Percentiles rank a stretch among this genome's conserved stretches.
Evolutionary conservation across 2,888 invertebrate genomes (phyloP).

Genomic region (Teleogryllus oceanicus): DNA sequence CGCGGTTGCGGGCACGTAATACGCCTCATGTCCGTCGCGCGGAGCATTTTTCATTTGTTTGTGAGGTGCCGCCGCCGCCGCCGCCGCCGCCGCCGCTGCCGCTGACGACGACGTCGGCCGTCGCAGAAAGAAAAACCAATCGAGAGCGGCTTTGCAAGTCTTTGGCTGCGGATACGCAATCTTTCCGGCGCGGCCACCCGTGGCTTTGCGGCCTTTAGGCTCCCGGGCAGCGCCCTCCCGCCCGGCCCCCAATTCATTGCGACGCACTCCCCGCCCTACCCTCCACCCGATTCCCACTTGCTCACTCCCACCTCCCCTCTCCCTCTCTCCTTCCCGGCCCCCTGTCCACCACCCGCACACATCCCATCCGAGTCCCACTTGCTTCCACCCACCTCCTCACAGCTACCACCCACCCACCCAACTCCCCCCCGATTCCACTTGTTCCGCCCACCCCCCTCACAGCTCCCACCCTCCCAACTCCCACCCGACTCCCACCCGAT

Average conservation of each 20-base stretch:
- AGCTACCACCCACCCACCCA: too few species aligned
- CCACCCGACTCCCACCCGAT: too few species aligned
- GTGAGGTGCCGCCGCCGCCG: not conserved
- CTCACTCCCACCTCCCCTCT: too few species aligned
- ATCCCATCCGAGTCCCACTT: too few species aligned
- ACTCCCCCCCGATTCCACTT: too few species aligned
- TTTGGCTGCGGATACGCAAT: slow-evolving; percentile 18
- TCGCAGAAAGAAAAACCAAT: slow-evolving; percentile 18
- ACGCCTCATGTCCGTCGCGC: not conserved
- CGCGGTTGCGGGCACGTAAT: not conserved
- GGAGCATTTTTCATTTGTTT: not conserved
- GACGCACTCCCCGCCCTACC: not conserved
- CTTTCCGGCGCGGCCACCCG: not conserved
- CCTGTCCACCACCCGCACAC: too few species aligned
- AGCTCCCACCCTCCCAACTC: too few species aligned
- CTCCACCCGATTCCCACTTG: too few species aligned
- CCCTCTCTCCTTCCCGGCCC: too few species aligned
- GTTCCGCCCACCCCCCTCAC: too few species aligned
- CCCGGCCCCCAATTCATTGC: not conserved
- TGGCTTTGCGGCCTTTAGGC: not conserved
- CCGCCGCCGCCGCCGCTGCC: too few species aligned
- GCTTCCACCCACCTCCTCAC: too few species aligned
- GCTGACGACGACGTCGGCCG: not conserved
- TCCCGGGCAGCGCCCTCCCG: not conserved
- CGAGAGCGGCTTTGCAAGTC: slow-evolving; percentile 9